Conservation (phyloP, 2,888 invertebrate genomes). For the Nysson spinosus region DNA sequence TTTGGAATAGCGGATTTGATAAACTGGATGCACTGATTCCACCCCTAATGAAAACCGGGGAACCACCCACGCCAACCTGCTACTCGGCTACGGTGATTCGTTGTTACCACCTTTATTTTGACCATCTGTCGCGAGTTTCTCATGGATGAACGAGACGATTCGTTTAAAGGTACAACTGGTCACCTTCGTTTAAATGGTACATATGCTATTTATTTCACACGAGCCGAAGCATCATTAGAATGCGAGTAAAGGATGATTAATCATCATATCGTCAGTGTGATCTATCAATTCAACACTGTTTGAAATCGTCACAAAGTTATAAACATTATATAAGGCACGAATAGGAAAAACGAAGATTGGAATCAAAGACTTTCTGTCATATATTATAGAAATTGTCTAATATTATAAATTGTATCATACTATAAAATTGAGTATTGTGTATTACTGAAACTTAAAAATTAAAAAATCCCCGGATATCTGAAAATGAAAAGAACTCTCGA, state of each 20-base stretch:
- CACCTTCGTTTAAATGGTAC: conserved; percentile 67
- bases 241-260: not conserved
- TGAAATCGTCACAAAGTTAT: too few relatives aligned
- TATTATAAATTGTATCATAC: too few relatives aligned
- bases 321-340: too few relatives aligned
- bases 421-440: too few relatives aligned
- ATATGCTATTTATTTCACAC: conserved; percentile 75
- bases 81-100: conserved; percentile 64
- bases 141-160: conserved; percentile 67
- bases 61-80: conserved; percentile 68
- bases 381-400: too few relatives aligned
- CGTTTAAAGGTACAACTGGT: conserved; percentile 59
- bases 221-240: conserved; percentile 53
- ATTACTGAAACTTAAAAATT: too few relatives aligned
- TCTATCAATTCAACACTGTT: too few relatives aligned
- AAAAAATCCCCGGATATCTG: too few relatives aligned
- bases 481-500: too few relatives aligned
- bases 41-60: conserved; percentile 55
- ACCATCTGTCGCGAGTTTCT: conserved; percentile 74
- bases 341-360: too few relatives aligned
- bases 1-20: too few relatives aligned
- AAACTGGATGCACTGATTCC: conserved; percentile 55
- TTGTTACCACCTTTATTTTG: conserved; percentile 56
- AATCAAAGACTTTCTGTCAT: too few relatives aligned
- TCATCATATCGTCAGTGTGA: not conserved